Evolutionary conservation across 1,140 invertebrate species (phyloP).

Genomic region (Bombus ignitus): DNA sequence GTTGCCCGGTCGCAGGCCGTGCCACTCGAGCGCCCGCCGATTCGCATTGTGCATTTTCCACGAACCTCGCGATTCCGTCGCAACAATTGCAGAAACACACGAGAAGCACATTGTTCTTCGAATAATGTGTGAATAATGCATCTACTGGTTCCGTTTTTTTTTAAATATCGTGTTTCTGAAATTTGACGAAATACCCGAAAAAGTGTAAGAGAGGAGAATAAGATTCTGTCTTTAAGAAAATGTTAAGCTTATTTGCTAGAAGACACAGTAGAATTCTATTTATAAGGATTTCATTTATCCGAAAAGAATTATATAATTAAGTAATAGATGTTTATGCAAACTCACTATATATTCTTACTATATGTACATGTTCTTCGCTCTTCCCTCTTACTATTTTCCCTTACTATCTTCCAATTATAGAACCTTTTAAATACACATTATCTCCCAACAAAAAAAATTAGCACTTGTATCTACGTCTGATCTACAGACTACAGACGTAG

Average conservation of each 20-base stretch:
- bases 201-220: too few species aligned
- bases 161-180: slow-evolving; percentile 1
- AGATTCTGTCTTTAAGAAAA: too few species aligned
- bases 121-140: slow-evolving; percentile 17
- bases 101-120: slow-evolving; percentile 38
- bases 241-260: too few species aligned
- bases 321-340: too few species aligned
- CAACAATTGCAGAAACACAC: slow-evolving; percentile 22
- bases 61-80: background rate
- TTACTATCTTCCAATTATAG: background rate
- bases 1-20: background rate
- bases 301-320: too few species aligned
- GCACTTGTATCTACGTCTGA: background rate
- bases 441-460: background rate
- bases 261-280: too few species aligned
- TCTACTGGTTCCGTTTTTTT: background rate
- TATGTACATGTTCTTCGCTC: background rate
- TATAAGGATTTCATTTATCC: too few species aligned
- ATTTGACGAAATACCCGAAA: background rate
- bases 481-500: background rate
- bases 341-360: too few species aligned
- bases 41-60: slow-evolving; percentile 20
- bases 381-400: background rate
- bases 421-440: background rate
- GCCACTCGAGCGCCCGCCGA: background rate